Base-by-base conservation (phyloP, 2,888 invertebrate species). In the Diarsia rubi region DNA sequence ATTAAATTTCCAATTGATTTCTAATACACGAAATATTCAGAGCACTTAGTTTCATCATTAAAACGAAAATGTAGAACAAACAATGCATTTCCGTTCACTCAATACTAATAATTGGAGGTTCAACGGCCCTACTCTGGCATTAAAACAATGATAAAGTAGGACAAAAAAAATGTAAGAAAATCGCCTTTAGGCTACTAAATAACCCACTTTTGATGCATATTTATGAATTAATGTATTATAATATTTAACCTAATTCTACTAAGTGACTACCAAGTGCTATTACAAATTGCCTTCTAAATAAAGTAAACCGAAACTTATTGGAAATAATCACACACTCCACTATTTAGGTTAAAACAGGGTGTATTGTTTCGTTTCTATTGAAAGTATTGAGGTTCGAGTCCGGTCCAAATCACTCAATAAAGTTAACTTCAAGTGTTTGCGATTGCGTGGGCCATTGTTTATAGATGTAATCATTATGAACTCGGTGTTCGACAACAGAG, bases 391-490 rank as follows among this genome's bases (percentile, higher is more conserved):
- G 81, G 84, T 73, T 82, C 47, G 44, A 77, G 62, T 71, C 62
- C 65, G 67, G 65, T 60, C 75, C 42, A 72, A 82, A 81, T 81
- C 69, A 81, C 78, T 79, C 82, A 74, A 78, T 84, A 84, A 73
- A 54, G 74, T 76, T 75, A 76, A 69, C 71, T 73, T 78, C 66
- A 64, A 86, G 76, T 83, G 79, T 87, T 86, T 84, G 75, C 73
- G 78, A 82, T 82, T 74, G 75, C 70, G 83, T 70, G 64, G 76
- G 68, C 71, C 24, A 76, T 78, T 87, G 88, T 86, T 82, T 84
- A 82, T 74, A 80, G 64, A 79, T 80, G 79, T 83, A 83, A 86
- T 87, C 79, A 80, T 73, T 85, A 74, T 73, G 72, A 75, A 69
- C 79, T 68, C 59, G 62, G 44, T 77, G 77, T 75, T 79, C 83